Conservation (phyloP, 2,113 vertebrate species). For the Apistogramma diplotaenia region DNA sequence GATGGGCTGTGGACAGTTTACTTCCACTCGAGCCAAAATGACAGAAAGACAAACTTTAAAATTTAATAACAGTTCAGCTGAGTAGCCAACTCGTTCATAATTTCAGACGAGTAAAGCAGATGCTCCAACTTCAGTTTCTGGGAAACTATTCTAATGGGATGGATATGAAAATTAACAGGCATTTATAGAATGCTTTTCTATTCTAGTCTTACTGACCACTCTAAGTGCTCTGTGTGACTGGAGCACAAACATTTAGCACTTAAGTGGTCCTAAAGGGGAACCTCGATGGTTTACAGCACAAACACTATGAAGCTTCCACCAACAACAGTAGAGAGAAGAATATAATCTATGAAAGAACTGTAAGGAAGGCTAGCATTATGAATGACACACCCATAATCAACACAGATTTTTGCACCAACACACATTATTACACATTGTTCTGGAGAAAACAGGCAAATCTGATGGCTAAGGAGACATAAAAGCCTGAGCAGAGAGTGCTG, state of each 20-base stretch:
- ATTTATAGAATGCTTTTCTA: accelerated
- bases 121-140: neutral
- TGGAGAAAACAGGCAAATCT: accelerated
- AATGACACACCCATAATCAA: neutral
- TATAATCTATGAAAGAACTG: neutral
- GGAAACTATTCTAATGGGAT: neutral
- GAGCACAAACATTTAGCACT: no score
- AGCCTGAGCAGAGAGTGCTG: neutral
- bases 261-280: no score
- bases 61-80: no score
- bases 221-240: no score
- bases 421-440: neutral
- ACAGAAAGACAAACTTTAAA: neutral
- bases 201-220: neutral
- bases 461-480: accelerated
- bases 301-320: neutral
- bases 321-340: neutral
- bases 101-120: neutral
- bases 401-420: neutral
- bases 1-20: accelerated
- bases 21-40: no score
- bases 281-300: neutral
- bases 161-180: no score
- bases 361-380: neutral
- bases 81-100: no score